Evolutionary conservation across 1,140 invertebrate species (phyloP).

Genomic region (Danaus melanippus): DNA sequence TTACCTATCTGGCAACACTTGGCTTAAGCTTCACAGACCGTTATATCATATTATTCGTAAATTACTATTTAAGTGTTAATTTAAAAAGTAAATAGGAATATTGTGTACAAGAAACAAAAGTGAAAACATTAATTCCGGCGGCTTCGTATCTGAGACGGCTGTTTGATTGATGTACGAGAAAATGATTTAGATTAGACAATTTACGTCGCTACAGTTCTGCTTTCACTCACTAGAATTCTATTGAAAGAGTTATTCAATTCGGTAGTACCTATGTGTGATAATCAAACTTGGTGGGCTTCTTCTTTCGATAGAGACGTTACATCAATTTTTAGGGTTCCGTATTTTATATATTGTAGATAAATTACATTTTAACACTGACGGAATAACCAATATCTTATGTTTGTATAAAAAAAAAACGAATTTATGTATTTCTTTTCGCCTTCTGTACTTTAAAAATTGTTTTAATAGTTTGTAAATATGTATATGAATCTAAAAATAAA

Average conservation of each 20-base stretch:
- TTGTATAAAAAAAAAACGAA: too few relatives aligned
- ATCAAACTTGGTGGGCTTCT: constrained; percentile 37
- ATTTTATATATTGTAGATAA: too few relatives aligned
- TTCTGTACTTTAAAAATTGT: too few relatives aligned
- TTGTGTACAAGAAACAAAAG: constrained; percentile 3
- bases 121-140: constrained; percentile 11
- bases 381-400: too few relatives aligned
- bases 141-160: constrained; percentile 24
- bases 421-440: too few relatives aligned
- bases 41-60: too few relatives aligned
- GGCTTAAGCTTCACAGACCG: too few relatives aligned
- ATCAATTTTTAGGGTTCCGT: too few relatives aligned
- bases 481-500: too few relatives aligned
- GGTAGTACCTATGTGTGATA: constrained; percentile 35
- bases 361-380: too few relatives aligned
- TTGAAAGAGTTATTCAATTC: constrained; percentile 51
- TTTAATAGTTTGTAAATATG: too few relatives aligned
- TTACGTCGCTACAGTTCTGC: constrained; percentile 44
- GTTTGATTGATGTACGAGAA: constrained; percentile 53
- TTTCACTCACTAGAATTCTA: constrained; percentile 46
- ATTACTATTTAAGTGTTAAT: neutral
- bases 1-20: too few relatives aligned
- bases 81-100: constrained; percentile 1
- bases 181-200: constrained; percentile 59
- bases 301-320: neutral